Percentiles rank a stretch among this genome's conserved stretches.
Conservation (phyloP, 1,140 invertebrate species). For the Rhopalosiphum padi region DNA sequence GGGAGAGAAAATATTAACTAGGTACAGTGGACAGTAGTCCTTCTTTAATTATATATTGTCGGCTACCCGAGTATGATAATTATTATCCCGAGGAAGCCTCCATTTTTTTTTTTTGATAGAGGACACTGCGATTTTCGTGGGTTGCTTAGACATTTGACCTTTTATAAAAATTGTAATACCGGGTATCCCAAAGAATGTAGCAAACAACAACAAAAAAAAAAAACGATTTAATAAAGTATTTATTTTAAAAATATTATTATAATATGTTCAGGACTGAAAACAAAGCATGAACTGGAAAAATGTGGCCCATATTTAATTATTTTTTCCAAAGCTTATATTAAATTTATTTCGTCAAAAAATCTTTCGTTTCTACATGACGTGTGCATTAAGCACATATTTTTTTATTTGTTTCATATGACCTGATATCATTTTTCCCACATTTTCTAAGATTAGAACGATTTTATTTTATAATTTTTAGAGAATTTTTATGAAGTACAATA, state of each 20-base stretch:
- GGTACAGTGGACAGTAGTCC: not conserved
- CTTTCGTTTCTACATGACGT: not conserved
- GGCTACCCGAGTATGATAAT: constrained; percentile 21
- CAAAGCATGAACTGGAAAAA: not conserved
- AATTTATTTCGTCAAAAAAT: not conserved
- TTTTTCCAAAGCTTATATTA: not conserved
- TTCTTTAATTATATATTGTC: constrained; percentile 36
- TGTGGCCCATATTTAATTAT: not conserved
- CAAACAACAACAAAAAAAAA: not conserved
- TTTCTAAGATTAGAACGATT: not conserved
- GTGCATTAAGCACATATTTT: not conserved
- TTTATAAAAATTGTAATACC: not conserved
- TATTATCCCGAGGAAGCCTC: not conserved
- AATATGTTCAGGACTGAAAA: not conserved
- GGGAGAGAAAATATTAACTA: not conserved
- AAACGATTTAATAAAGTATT: not conserved
- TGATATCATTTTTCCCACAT: not conserved
- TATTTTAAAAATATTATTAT: constrained; percentile 10
- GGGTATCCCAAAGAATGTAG: not conserved
- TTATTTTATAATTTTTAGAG: not conserved
- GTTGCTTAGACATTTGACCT: constrained; percentile 15
- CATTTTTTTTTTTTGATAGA: not conserved
- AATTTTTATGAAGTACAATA: not conserved
- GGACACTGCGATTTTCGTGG: not conserved
- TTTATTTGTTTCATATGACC: not conserved